Base-by-base conservation (phyloP, 2,113 vertebrate genomes). In the Apteryx mantelli region DNA sequence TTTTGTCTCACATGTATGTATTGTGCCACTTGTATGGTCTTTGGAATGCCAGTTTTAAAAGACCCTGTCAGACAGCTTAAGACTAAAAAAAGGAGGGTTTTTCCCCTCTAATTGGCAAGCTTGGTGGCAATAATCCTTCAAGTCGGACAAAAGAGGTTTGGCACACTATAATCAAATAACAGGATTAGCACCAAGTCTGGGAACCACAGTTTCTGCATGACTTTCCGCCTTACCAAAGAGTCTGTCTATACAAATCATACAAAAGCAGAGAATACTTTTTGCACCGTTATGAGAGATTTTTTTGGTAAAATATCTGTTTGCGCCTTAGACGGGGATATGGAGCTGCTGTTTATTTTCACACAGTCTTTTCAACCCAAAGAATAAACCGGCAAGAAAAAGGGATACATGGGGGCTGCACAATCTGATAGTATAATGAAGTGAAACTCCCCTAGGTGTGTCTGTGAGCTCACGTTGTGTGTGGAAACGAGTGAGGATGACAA, bases 111-210 rank as follows among this genome's bases (percentile, higher is more conserved):
- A 89, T 32, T 91, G 77, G 77, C 58, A 87, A 89, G 86, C 50
- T 95, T 87, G 85, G 84, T 97, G 88, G 52, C 92, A 95, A 55
- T 94, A 96, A 95, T 96, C 75, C 77, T 80, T 86, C 74, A 76
- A 95, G 77, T 96, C 64, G 95, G 40, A 91, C 56, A 89, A 90
- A 91, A 92, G 89, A 92, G 42, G 66, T 81, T 93, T 96, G 86
- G 91, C 74, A 93, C 77, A 61, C 28, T 93, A 34, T 92, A 79
- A 94, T 93, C 74, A 92, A 92, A 79, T 91, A 93, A 94, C 30
- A 46, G 60, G 70, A 93, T 95, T 96, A 97, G 82, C 77, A 79
- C 78, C 94, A 60, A 88, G 80, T 79, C 87, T 95, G 92, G 86
- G 85, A 97, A 88, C 58, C 48, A 71, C 69, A 40, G 53, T 80